Conservation (phyloP, 2,113 vertebrate species). For the Heterocephalus glaber region DNA sequence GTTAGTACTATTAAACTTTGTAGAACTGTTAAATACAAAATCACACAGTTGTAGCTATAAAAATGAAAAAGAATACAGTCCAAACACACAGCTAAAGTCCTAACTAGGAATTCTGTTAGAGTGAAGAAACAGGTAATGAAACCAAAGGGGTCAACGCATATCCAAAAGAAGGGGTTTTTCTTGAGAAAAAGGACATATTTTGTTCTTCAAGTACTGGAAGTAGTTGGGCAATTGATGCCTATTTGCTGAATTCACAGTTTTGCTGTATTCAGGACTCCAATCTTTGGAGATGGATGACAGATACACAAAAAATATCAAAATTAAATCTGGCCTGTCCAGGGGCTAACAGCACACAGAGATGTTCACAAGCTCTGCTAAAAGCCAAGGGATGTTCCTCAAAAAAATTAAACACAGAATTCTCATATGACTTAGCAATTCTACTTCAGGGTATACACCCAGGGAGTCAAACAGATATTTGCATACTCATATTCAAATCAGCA, state of each 20-base stretch:
- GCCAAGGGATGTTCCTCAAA: background rate
- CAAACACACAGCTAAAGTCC: background rate
- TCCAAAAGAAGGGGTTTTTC: background rate
- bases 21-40: no score
- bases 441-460: no score
- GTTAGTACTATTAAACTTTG: no score
- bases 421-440: no score
- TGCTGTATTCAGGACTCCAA: background rate
- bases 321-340: background rate
- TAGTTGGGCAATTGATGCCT: background rate
- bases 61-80: no score
- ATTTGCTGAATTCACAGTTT: background rate
- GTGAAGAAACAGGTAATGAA: background rate
- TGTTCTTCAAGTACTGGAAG: background rate
- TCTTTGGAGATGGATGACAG: background rate
- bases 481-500: no score
- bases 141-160: background rate
- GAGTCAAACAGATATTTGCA: no score
- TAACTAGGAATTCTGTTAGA: background rate
- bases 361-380: background rate
- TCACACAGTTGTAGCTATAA: no score
- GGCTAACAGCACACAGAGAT: background rate
- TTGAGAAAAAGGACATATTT: background rate
- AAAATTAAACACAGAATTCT: background rate
- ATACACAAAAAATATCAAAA: background rate